Base-by-base conservation (phyloP, 2,797 vertebrate species). In the Carduelis carduelis region DNA sequence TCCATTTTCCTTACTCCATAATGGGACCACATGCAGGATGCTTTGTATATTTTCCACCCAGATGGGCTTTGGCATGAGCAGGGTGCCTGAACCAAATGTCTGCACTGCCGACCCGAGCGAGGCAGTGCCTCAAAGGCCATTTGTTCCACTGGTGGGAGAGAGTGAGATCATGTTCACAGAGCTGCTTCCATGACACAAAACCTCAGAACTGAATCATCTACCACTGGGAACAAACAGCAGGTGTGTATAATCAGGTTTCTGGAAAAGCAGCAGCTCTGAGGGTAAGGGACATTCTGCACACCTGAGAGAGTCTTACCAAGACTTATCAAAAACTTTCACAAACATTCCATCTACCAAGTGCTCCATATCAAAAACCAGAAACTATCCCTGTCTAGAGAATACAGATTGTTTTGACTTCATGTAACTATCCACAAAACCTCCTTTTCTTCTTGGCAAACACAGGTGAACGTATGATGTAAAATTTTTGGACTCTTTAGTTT, bases 11-110 rank as follows among this genome's bases (percentile, higher is more conserved):
- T 88, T 66, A 80, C 91, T 90, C 76, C 80, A 70, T 65, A 66
- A 76, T 12, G 74, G 70, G 66, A 88, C 34, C 79, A 79, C 70
- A 93, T 88, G 91, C 72, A 88, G 79, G 79, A 94, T 70, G 85
- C 63, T 59, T 60, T 63, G 72, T 88, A 1, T 66, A 66, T 88
- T 95, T 96, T 96, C 92, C 91, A 91, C 35, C 24, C 56, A 35
- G 87, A 92, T 77, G 79, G 9, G 46, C 69, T 88, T 10, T 90
- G 91, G 76, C 85, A 89, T 14, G 52, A 87, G 52, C 53, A 68
- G 75, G 53, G 69, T 19, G 50, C 81, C 86, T 53, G 65, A 88
- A 55, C 50, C 65, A 79, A 93, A 82, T 21, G 55, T 69, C 74
- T 35, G 30, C 87, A 81, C 37, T 12, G 7, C 61, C 9, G 12